Base-by-base conservation (phyloP, 2,797 vertebrate species). In the Enteromius radiatus region DNA sequence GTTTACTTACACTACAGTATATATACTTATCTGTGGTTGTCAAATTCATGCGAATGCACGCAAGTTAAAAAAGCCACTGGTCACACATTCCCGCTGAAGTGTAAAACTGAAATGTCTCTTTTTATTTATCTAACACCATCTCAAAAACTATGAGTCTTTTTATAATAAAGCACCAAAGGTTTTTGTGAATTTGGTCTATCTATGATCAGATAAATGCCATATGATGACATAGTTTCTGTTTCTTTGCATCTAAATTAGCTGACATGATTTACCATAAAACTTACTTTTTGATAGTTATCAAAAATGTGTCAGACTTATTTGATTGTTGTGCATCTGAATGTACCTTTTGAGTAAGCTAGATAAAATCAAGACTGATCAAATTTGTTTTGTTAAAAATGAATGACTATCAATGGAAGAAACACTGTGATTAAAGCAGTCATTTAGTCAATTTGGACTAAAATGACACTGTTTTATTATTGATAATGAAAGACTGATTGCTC, bases 111-210 rank as follows among this genome's bases (percentile, higher is more conserved):
- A 82, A 85, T 74, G 64, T 87, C 75, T 84, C 38, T 56, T 71
- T 17, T 61, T 67, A 43, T 36, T 56, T 89, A 89, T 89, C 88
- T 82, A 70, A 65, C 86, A 87, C 86, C 78, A 89, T 87, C 83
- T 69, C 31, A 74, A 67, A 36, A 64, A 56, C 31, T 61, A 75
- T 86, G 75, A 85, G 69, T 77, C 84, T 87, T 75, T 85, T 89
- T 92, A 89, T 82, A 77, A 87, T 89, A 84, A 90, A 78, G 64
- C 49, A 45, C 45, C 59, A 2, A 67, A 61, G 77, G 45, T 81
- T 90, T 91, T 83, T 84, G 45, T 68, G 63, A 85, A 90, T 87
- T 80, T 81, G 84, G 70, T 80, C 80, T 67, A 78, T n/a, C 31
- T 68, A 36, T 69, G 36, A 85, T 88, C 85, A 86, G 87, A 88